phyloP scores from a whole-genome alignment of 2,113 vertebrate genomes.

The Cephalopholis sonnerati region DNA sequence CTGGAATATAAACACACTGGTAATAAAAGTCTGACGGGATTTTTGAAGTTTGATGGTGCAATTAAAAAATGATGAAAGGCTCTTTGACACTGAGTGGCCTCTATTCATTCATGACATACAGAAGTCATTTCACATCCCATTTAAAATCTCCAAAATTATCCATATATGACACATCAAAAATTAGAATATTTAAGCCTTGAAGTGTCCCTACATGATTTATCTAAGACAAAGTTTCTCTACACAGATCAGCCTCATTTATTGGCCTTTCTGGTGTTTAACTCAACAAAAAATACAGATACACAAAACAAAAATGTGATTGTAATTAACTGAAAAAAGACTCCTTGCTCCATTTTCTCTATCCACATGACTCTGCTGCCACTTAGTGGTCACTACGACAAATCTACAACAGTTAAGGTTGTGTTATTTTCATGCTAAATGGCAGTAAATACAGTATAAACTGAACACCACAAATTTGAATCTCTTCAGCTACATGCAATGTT shows the following conservation, averaged over 20 bases:
- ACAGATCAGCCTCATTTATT: neutral
- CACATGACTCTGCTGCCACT: constrained; percentile 29
- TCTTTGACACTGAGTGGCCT: neutral
- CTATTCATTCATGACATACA: neutral
- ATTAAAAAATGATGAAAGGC: neutral
- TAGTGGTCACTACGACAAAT: constrained; percentile 18
- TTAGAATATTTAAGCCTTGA: neutral
- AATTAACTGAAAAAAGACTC: neutral
- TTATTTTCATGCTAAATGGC: no score
- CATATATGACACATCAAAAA: neutral
- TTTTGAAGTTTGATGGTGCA: neutral
- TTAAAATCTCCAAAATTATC: neutral
- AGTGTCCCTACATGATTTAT: neutral
- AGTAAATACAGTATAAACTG: no score
- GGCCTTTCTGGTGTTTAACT: neutral
- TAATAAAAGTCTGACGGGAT: neutral
- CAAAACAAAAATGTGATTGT: neutral
- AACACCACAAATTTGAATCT: neutral
- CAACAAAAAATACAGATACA: neutral
- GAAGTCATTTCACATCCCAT: neutral
- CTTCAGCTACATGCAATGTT: neutral
- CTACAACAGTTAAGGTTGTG: no score
- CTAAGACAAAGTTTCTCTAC: neutral
- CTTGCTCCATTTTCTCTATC: neutral
- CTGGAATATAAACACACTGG: neutral